Evolutionary conservation across 2,888 invertebrate species (phyloP).

Genomic region (Helleia helle): DNA sequence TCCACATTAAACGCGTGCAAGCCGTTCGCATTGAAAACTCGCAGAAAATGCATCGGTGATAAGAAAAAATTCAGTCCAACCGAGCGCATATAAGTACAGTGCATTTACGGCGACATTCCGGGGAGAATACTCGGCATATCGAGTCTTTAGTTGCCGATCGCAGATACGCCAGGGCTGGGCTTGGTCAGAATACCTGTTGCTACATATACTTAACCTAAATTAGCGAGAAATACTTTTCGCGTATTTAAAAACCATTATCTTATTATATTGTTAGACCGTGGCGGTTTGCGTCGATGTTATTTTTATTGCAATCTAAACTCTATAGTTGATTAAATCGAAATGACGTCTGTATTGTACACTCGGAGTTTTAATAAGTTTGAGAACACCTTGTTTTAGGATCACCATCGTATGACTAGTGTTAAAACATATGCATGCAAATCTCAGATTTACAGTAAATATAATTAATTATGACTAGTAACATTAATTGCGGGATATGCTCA

Average conservation of each 20-base stretch:
- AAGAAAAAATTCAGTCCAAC: slow-evolving; percentile 70
- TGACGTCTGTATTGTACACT: no score
- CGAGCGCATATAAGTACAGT: slow-evolving; percentile 63
- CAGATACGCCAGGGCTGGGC: slow-evolving; percentile 71
- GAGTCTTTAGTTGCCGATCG: slow-evolving; percentile 71
- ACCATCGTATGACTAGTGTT: no score
- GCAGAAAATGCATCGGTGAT: slow-evolving; percentile 70
- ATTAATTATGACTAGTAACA: no score
- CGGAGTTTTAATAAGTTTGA: no score
- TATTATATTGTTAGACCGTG: no score
- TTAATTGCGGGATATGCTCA: no score
- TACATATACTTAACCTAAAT: slow-evolving; percentile 68
- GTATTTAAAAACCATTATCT: not conserved
- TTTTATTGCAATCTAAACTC: no score
- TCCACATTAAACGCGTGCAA: slow-evolving; percentile 27
- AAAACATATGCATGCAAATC: no score
- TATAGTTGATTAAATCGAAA: no score
- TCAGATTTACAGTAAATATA: no score
- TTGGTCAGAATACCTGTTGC: slow-evolving; percentile 63
- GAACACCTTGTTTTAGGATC: no score
- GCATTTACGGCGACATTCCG: slow-evolving; percentile 67
- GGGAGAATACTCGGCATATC: slow-evolving; percentile 63
- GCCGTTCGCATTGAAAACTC: slow-evolving; percentile 59
- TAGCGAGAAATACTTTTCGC: slow-evolving; percentile 53
- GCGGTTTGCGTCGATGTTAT: no score